Conservation (phyloP, 2,797 vertebrate genomes). For the Argentina silus region DNA sequence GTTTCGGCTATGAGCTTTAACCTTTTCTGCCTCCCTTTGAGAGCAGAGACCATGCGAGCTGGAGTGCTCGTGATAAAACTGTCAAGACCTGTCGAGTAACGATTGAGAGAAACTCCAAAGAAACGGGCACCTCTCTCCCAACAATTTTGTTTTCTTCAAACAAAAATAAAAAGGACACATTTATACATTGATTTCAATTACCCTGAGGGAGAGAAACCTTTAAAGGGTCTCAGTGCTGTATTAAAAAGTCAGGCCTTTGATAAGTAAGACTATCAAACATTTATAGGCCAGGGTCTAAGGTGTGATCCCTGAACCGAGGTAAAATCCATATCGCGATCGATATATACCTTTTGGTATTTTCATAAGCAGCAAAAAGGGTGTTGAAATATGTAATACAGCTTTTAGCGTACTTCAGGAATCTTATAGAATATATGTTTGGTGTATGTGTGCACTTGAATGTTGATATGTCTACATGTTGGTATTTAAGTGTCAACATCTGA, state of each 20-base stretch:
- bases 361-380: neutral
- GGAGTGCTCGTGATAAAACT: conserved; percentile 31
- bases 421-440: neutral
- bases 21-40: conserved; percentile 20
- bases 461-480: neutral
- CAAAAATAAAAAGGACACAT: conserved; percentile 18
- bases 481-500: too few species aligned
- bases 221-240: conserved; percentile 10
- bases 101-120: conserved; percentile 14
- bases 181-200: conserved; percentile 44
- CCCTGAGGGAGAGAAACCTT: conserved; percentile 24
- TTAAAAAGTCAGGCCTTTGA: conserved; percentile 30
- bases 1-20: conserved; percentile 25
- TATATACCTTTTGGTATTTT: conserved; percentile 1
- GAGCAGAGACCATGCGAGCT: conserved; percentile 17
- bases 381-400: neutral
- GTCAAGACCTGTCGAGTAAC: conserved; percentile 8
- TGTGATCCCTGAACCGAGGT: conserved; percentile 28
- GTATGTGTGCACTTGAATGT: neutral
- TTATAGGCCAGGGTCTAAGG: conserved; percentile 32
- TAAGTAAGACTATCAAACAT: conserved; percentile 30
- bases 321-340: conserved; percentile 24
- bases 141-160: conserved; percentile 10
- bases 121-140: conserved; percentile 7
- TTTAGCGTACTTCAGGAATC: neutral